These are phyloP conservation scores for Corythaixoides concolor DNA, from an alignment of 2,113 vertebrate genomes.

Conservation along the genomic window DNA sequence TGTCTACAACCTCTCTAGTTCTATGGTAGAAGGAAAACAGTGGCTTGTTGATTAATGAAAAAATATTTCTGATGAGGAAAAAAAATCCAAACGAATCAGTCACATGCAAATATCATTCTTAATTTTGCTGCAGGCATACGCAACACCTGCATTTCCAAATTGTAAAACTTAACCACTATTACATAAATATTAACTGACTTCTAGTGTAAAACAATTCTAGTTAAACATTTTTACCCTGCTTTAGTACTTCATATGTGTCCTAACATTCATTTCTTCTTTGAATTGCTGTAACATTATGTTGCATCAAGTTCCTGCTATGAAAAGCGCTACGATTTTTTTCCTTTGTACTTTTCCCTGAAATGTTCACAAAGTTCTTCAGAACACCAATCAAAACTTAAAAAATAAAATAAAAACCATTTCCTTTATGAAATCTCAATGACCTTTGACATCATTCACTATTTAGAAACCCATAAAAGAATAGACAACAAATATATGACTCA, in stretches of 20 bases:
- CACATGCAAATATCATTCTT: background rate
- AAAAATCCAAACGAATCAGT: background rate
- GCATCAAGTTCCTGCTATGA: background rate
- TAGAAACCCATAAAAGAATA: constrained; percentile 73
- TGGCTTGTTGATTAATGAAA: background rate
- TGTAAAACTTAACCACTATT: background rate
- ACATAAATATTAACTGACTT: background rate
- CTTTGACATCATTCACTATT: constrained; percentile 67
- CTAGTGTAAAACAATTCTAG: background rate
- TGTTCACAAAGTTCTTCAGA: constrained; percentile 49
- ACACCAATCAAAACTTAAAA: constrained; percentile 49
- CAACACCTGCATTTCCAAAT: background rate
- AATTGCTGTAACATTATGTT: background rate
- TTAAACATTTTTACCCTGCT: background rate
- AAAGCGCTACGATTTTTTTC: background rate
- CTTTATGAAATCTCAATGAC: constrained; percentile 53
- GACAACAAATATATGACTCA: constrained; percentile 77
- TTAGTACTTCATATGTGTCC: background rate
- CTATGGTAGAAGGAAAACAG: background rate
- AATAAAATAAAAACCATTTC: constrained; percentile 40
- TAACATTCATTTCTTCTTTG: background rate
- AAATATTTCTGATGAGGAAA: background rate
- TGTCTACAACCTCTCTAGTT: background rate
- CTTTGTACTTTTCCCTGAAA: constrained; percentile 13
- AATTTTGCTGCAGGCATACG: background rate